phyloP scores from a whole-genome alignment of 2,113 vertebrate species.

The Bambusicola thoracicus region DNA sequence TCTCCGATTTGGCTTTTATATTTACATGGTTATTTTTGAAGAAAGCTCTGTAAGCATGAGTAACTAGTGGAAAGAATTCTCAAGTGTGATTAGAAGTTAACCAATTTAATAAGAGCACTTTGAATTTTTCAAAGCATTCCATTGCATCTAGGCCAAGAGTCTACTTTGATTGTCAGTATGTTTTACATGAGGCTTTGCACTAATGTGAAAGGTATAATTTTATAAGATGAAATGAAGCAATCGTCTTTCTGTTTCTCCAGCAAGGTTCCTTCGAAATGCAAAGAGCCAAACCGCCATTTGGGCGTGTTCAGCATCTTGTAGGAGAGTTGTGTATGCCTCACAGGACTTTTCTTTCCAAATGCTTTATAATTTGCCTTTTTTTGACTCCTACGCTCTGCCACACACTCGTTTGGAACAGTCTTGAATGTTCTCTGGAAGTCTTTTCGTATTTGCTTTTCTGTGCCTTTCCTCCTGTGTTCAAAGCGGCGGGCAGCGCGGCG shows the following conservation, averaged over 20 bases:
- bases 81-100: constrained; percentile 35
- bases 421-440: constrained; percentile 1
- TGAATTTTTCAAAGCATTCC: constrained; percentile 63
- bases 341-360: background rate
- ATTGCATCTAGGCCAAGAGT: constrained; percentile 23
- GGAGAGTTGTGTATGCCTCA: background rate
- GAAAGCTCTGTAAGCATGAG: background rate
- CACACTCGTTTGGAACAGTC: background rate
- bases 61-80: constrained; percentile 4
- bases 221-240: constrained; percentile 48
- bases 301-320: background rate
- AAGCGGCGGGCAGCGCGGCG: background rate
- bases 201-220: constrained; percentile 64
- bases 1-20: background rate
- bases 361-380: constrained; percentile 47
- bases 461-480: constrained; percentile 52
- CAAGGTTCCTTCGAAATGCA: constrained; percentile 25
- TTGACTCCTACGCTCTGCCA: constrained; percentile 30
- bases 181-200: constrained; percentile 65
- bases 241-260: constrained; percentile 12
- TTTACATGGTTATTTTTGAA: constrained; percentile 25
- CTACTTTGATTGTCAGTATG: background rate
- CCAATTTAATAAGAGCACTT: constrained; percentile 45
- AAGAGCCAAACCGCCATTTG: background rate
- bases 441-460: constrained; percentile 53